phyloP scores from a whole-genome alignment of 2,113 vertebrate species.

The Pluvianellus socialis region DNA sequence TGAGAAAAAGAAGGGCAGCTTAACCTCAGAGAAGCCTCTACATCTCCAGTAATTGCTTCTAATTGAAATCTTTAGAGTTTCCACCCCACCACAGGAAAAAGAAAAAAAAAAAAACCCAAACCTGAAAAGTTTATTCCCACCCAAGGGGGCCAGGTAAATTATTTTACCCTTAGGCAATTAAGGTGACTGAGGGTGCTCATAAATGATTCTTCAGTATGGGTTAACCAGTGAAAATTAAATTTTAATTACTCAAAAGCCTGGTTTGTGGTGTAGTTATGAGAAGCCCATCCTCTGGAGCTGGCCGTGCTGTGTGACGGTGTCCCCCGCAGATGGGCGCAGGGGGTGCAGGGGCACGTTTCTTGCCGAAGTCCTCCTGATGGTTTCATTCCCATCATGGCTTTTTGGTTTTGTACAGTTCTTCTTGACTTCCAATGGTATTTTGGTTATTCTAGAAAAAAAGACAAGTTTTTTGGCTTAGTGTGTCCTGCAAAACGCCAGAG shows the following conservation, averaged over 20 bases:
- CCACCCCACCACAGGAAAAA: background rate
- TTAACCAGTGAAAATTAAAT: slow-evolving; percentile 46
- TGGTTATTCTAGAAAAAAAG: background rate
- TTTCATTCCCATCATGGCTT: background rate
- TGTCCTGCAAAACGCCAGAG: background rate
- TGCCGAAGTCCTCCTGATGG: background rate
- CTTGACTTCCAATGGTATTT: background rate
- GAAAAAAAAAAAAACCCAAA: background rate
- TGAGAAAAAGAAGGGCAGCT: slow-evolving; percentile 67
- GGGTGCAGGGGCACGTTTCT: background rate
- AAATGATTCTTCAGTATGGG: slow-evolving; percentile 17
- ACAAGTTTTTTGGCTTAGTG: background rate
- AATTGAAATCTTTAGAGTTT: slow-evolving; percentile 64
- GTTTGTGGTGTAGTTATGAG: background rate
- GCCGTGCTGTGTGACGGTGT: background rate
- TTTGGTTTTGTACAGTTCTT: background rate
- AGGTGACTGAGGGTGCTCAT: background rate
- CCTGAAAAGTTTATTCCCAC: slow-evolving; percentile 39
- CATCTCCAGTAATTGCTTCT: slow-evolving; percentile 68
- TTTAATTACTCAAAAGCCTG: slow-evolving; percentile 48
- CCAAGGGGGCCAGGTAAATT: slow-evolving; percentile 23
- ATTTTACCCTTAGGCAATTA: slow-evolving; percentile 27
- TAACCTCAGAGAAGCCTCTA: slow-evolving; percentile 68
- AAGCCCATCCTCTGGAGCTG: background rate
- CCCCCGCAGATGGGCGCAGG: background rate